Conservation (phyloP, 2,797 vertebrate species). For the Mormyrops attenuatus region DNA sequence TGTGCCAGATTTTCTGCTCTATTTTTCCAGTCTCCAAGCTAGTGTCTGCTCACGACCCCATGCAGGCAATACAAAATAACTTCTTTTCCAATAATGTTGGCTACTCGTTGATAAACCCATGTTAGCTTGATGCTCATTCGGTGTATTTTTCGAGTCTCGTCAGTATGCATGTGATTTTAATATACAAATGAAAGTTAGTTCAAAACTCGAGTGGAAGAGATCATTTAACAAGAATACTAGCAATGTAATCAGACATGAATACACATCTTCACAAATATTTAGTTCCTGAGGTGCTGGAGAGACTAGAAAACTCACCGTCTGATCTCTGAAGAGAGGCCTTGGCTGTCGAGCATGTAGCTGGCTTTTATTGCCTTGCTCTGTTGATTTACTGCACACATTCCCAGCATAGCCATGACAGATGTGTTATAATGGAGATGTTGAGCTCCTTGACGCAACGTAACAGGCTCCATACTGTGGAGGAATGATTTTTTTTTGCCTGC, state of each 20-base stretch:
- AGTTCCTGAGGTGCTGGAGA: background rate
- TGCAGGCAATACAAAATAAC: slow-evolving; percentile 29
- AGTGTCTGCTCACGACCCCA: slow-evolving; percentile 27
- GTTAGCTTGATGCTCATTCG: background rate
- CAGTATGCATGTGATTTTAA: background rate
- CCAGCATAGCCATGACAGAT: background rate
- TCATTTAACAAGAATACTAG: background rate
- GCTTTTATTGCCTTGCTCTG: background rate
- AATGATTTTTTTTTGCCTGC: background rate
- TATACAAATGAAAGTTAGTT: background rate
- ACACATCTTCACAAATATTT: background rate
- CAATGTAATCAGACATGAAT: background rate
- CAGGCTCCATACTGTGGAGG: background rate
- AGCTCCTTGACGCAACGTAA: background rate
- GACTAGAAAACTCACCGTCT: background rate
- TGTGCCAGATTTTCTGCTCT: slow-evolving; percentile 66
- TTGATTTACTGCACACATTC: background rate
- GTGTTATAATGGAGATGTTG: background rate
- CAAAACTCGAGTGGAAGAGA: background rate
- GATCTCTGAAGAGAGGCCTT: background rate
- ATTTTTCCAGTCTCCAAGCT: slow-evolving; percentile 46
- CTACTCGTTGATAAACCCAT: background rate
- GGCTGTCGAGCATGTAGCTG: background rate
- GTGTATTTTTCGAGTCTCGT: background rate
- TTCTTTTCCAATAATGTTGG: background rate